These are phyloP conservation scores for Stigmatopora argus DNA, from an alignment of 2,113 vertebrate genomes.

Conservation along the genomic window DNA sequence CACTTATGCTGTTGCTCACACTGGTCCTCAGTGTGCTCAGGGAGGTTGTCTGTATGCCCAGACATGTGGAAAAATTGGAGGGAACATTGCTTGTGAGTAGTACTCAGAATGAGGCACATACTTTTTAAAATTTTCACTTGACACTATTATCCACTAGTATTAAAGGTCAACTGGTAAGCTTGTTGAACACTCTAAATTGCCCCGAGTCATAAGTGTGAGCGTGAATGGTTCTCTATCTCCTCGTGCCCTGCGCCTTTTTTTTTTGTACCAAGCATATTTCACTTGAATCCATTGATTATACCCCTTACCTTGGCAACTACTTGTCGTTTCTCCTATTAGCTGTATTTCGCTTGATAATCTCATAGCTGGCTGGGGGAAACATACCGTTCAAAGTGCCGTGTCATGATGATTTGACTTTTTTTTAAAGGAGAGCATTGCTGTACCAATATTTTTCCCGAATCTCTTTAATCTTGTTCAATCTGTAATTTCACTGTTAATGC, in stretches of 20 bases:
- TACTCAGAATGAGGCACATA: neutral
- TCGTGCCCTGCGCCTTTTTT: neutral
- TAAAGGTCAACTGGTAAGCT: neutral
- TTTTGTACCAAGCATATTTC: neutral
- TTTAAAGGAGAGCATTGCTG: neutral
- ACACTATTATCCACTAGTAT: neutral
- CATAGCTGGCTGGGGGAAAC: conserved; percentile 54
- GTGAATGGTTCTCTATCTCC: no score
- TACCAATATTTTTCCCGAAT: neutral
- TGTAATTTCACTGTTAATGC: neutral
- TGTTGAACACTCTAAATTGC: no score
- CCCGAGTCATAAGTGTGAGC: no score
- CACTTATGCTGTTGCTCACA: no score
- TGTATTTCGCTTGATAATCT: conserved; percentile 28
- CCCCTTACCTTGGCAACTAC: conserved; percentile 60
- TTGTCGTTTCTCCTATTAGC: conserved; percentile 55
- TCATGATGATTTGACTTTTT: neutral
- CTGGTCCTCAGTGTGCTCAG: no score
- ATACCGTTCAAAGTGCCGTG: no score
- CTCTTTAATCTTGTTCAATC: neutral
- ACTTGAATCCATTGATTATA: conserved; percentile 40
- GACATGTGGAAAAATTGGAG: no score
- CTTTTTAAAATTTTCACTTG: neutral
- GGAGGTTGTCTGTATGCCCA: no score
- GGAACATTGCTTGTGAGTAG: neutral